Base-by-base conservation (phyloP, 2,888 invertebrate species). In the Morinoia aosen region DNA sequence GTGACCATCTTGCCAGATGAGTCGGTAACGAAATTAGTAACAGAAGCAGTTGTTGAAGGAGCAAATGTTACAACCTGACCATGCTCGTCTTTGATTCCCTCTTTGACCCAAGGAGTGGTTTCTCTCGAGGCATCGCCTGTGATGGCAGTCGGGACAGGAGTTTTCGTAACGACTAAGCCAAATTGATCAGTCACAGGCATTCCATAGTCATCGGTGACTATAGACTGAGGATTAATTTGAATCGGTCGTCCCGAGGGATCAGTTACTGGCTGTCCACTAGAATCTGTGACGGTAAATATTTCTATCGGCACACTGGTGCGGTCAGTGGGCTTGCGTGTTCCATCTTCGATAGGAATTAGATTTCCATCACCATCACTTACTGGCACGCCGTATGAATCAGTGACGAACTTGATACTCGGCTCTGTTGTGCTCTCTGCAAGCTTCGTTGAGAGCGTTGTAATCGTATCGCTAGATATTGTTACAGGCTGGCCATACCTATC, bases 141-240 rank as follows among this genome's bases (percentile, higher is more conserved):
- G 48, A 48, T 90, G 39, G 8, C 90, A 12, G 90, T 39, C 11
- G 48, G 0, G 40, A 90, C 40, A 93, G 93, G 93, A 25, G n/a
- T 16, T 93, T 57, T 93, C 25, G 93, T 93, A 14, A 93, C 93
- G n/a, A 93, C 48, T 33, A 93, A n/a, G 40, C 93, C 93, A 56
- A 19, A 39, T 57, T 48, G 39, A 57, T 93, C 93, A 5, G 93
- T 93, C 33, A 93, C 93, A n/a, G 93, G 93, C 25, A 48, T 57
- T 33, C 93, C 93, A 10, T 93, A 57, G 25, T 39, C 56, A 33
- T 93, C 93, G 10, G 93, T 93, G 56, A 93, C 93, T 19, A 93
- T n/a, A 5, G 57, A 57, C 25, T 93, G 57, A 33, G 93, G 93
- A 93, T 93, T 58, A 57, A 93, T 93, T 12, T 48, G 25, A 57